Conservation (phyloP, 2,888 invertebrate genomes). For the Protonemura montana region DNA sequence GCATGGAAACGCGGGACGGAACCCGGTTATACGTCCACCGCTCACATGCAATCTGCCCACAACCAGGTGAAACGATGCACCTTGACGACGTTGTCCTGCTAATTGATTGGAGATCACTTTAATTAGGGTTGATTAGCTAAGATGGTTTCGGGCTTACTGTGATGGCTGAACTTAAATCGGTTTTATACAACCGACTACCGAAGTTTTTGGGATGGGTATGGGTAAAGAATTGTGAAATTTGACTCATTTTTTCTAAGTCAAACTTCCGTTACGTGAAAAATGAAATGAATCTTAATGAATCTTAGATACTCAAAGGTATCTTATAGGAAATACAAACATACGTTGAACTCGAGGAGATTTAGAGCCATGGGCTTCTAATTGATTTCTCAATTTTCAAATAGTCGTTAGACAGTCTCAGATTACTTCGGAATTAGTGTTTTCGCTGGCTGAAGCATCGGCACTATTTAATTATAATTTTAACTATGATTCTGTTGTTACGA, state of each 20-base stretch:
- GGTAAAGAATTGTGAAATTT: no score
- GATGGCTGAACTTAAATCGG: neutral
- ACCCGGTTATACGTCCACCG: neutral
- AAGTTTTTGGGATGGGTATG: no score
- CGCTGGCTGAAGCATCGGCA: conserved; percentile 2
- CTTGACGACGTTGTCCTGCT: neutral
- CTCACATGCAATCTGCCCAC: neutral
- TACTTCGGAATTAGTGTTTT: conserved; percentile 17
- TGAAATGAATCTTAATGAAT: no score
- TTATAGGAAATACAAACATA: neutral
- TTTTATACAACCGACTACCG: no score
- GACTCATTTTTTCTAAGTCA: no score
- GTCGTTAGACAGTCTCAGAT: neutral
- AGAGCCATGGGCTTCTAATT: neutral
- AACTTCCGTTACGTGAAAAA: no score
- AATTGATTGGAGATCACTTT: neutral
- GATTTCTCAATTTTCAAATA: conserved; percentile 15
- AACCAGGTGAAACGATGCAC: neutral
- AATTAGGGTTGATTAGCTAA: neutral
- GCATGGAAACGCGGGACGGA: neutral
- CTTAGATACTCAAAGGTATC: no score
- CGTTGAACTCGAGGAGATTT: neutral
- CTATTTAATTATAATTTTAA: neutral
- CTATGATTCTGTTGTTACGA: conserved; percentile 19
- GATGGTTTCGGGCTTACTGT: neutral